Base-by-base conservation (phyloP, 2,888 invertebrate genomes). In the Sarcophaga variegata region DNA sequence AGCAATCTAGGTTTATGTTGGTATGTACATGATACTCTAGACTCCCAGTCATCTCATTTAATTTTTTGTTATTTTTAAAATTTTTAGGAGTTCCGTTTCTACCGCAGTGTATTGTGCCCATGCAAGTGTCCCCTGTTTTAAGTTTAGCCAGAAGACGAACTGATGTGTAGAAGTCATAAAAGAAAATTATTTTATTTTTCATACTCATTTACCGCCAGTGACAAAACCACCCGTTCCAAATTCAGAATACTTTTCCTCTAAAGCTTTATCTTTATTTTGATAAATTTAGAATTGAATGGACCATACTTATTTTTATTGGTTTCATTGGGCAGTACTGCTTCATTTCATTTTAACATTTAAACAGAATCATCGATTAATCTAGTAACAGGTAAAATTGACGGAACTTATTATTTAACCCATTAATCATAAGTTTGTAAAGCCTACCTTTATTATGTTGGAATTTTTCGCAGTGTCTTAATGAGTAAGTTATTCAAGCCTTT, bases 381-480 rank as follows among this genome's bases (percentile, higher is more conserved):
- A 70, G 25, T 25, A 71, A 81, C 81, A 79, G 59, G 84, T 67
- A 85, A 59, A 74, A 62, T 62, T 47, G 60, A 69, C 45, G 17
- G 47, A 84, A 79, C 59, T 78, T 85, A 49, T 79, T 79, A 69
- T 83, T 83, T 64, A 85, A 70, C n/a, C 67, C 76, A 77, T 85
- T 74, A 12, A 85, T 82, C 76, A 85, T 75, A 75, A 85, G 76
- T 37, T 86, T 80, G 70, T 82, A 86, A 22, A 84, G 70, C 49
- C 81, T 67, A 83, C 79, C 83, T 62, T 66, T 80, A 71, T 88
- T 83, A 62, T 84, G 54, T 81, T 64, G 80, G 76, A 76, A 81
- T 85, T 83, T 22, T 74, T 69, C 45, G 72, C 64, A 64, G 83
- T 87, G 76, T 87, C 85, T 81, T 82, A 45, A 87, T 37, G 25